Evolutionary conservation across 2,888 invertebrate genomes (phyloP), one percentile per base, ranked within the genome.

Genomic region (Heliconius hortense): DNA sequence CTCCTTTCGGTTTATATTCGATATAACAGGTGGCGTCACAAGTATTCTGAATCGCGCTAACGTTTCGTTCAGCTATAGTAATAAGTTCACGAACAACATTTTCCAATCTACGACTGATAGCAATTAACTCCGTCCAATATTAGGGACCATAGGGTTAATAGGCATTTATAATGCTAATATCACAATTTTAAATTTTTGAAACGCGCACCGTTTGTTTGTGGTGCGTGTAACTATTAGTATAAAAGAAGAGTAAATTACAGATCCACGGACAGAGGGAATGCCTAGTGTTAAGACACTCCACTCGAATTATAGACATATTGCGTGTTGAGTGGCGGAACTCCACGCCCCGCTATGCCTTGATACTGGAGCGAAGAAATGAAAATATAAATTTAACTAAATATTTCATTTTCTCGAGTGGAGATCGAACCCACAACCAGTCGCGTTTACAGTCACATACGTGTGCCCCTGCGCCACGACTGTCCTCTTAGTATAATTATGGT

Each of bases 41-140:
- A 39, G 66, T 43, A 43, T 43, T 39, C 24, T 66, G 66, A 66
- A 39, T 66, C 66, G 66, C 66, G 66, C 66, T 43, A 13, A 18
- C 24, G 39, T 43, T 43, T 66, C 24, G 24, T 66, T 66, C 24
- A 24, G 39, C 13, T 24, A 7, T 8, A 39, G 13, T 2, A 4
- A 66, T 18, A 24, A 66, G 15, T 8, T 18, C 31, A 31, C 3
- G 1, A 31, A 18, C 28, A 60, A 26, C 13, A 60, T 26, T 1
- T 28, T 31, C 28, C 28, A 63, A 5, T 63, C 28, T 2, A 63
- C n/a, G 56, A n/a, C 56, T 56, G 56, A 56, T 10, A 3, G 21
- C 11, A 56, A n/a, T 10, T 56, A 56, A 56, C 10, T 56, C 56
- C 56, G 56, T 56, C 56, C 56, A 56, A 10, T n/a, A 3, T 3